Percentiles rank a stretch among this genome's conserved stretches.
These are phyloP conservation scores for Gobius niger DNA, from an alignment of 2,113 vertebrate species.

Conservation along the genomic window DNA sequence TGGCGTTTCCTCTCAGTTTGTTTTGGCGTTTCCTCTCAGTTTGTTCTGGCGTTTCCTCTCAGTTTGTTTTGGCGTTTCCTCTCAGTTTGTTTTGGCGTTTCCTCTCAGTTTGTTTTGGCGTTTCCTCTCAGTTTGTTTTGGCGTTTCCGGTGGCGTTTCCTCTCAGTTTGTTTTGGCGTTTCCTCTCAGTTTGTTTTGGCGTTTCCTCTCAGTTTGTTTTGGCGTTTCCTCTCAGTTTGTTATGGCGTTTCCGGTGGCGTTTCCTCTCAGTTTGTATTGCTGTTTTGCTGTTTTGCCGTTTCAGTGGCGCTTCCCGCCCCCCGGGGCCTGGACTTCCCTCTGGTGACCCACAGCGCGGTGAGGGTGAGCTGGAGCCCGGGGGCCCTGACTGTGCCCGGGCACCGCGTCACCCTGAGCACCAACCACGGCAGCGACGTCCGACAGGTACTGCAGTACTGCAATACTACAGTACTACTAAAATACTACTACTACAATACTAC, in stretches of 20 bases:
- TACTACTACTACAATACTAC: too few relatives aligned
- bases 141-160: constrained; percentile 80
- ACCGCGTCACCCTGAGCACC: constrained; percentile 81
- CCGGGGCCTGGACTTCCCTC: constrained; percentile 78
- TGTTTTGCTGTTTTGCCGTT: constrained; percentile 30
- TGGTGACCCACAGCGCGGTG: constrained; percentile 82
- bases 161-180: background rate
- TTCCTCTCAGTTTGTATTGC: background rate
- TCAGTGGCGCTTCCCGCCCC: constrained; percentile 79
- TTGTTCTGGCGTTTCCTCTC: background rate
- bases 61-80: background rate
- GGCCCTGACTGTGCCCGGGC: constrained; percentile 57
- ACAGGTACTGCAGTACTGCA: constrained; percentile 72
- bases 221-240: constrained; percentile 25
- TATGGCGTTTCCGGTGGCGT: too few relatives aligned
- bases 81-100: too few relatives aligned
- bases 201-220: too few relatives aligned
- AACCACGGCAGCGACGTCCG: constrained; percentile 80
- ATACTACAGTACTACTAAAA: too few relatives aligned
- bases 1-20: background rate
- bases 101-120: too few relatives aligned
- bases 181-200: background rate
- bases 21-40: too few relatives aligned
- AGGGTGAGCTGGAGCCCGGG: constrained; percentile 82
- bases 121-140: constrained; percentile 2